Conservation (phyloP, 2,888 invertebrate species). For the Dolomedes plantarius region DNA sequence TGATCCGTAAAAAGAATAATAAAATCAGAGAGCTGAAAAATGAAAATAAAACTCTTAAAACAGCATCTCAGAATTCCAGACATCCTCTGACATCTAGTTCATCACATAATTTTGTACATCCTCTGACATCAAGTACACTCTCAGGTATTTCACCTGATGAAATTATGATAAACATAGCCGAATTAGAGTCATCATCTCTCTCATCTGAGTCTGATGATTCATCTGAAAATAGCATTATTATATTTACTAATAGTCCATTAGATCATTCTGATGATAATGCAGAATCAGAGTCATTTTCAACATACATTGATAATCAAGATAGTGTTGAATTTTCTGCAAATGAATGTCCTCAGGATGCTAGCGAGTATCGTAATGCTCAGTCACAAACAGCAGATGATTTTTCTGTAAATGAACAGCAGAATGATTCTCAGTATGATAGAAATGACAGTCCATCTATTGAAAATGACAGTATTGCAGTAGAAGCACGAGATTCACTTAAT, state of each 20-base stretch:
- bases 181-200: not conserved
- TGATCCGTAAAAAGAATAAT: conserved; percentile 1
- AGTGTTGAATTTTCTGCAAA: not conserved
- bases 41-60: conserved; percentile 31
- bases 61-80: not conserved
- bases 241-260: not conserved
- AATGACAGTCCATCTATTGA: not conserved
- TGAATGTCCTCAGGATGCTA: not conserved
- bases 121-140: not conserved
- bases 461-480: not conserved
- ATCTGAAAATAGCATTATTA: not conserved
- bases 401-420: not conserved
- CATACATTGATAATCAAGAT: not conserved
- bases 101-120: not conserved
- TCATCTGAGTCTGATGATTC: conserved; percentile 8
- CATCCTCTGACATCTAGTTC: not conserved
- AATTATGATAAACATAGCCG: conserved; percentile 19
- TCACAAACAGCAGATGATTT: not conserved
- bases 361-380: not conserved
- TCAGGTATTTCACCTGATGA: conserved; percentile 28
- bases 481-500: not conserved
- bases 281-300: not conserved
- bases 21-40: conserved; percentile 27
- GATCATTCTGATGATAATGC: not conserved
- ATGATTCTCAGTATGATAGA: not conserved